Base-by-base conservation (phyloP, 2,888 invertebrate genomes). In the Eupithecia centaureata region DNA sequence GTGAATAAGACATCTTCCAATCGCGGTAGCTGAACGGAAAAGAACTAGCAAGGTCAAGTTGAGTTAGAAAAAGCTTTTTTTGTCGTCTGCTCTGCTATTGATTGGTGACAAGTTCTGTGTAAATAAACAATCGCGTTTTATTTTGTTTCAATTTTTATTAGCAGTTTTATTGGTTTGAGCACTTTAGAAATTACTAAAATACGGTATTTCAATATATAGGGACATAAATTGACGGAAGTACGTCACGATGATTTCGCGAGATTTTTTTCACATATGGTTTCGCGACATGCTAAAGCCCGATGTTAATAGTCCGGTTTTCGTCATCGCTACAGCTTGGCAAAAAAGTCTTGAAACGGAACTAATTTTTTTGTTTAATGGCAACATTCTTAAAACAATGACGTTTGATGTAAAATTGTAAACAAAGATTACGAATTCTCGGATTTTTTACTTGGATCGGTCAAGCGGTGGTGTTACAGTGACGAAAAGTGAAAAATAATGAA, bases 1-100 rank as follows among this genome's bases (percentile, higher is more conserved):
- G 94, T 90, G 95, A 94, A 95, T 95, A 95, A 94, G 96, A 96
- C 96, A 96, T 96, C 95, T 95, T 96, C 95, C 94, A 95, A 95
- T 95, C 95, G 94, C 95, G 94, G 95, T 95, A 94, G 95, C 94
- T 94, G 94, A 95, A 95, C 95, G 95, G 95, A 96, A 96, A 96
- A 95, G 94, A 93, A 92, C 92, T 91, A 87, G 85, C 90, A 92
- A 93, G 93, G 93, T 93, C 93, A 93, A 93, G 91, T 91, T 94
- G 91, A 93, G 94, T 89, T 89, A 86, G 80, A 77, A 85, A 79
- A 85, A 84, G 88, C 88, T 89, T 90, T 89, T 89, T 84, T 82
- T 82, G 80, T 74, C 70, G 73, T 70, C 75, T 79, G 76, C 67
- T 68, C 61, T 73, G 77, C 76, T 71, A 73, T 54, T 33, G 56